Conservation (phyloP, 1,140 invertebrate genomes). For the Cotesia glomerata region DNA sequence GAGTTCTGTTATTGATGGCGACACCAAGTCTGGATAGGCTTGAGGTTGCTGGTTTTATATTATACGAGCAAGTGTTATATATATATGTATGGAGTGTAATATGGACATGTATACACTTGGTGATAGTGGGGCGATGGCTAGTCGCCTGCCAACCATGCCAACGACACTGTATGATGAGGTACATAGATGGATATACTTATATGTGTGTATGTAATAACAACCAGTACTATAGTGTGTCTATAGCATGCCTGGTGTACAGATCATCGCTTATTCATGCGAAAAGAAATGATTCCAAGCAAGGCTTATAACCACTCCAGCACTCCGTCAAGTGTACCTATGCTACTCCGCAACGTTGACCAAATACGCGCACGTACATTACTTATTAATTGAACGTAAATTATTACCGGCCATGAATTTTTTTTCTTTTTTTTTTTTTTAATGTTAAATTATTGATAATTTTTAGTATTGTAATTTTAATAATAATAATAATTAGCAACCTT, state of each 20-base stretch:
- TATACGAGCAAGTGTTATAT: no score
- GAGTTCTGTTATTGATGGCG: constrained; percentile 12
- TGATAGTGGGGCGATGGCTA: not conserved
- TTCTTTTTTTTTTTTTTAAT: no score
- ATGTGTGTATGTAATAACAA: not conserved
- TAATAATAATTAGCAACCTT: no score
- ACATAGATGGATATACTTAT: not conserved
- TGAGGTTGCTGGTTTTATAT: not conserved
- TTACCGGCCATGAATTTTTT: no score
- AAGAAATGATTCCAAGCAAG: constrained; percentile 51
- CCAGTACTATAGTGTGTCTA: not conserved
- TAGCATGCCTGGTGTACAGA: constrained; percentile 6
- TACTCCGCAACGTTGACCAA: not conserved
- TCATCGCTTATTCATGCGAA: constrained; percentile 54
- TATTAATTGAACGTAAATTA: no score
- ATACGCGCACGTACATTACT: no score
- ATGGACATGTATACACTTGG: no score
- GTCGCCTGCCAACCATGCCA: not conserved
- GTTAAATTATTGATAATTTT: no score
- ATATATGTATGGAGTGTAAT: no score
- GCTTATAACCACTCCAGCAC: not conserved
- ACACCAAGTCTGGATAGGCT: constrained; percentile 27
- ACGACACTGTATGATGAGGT: constrained; percentile 20
- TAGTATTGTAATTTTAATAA: no score
- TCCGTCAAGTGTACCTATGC: not conserved